A percentile compares a stretch with the other conserved stretches of the same genome.
Conservation (phyloP, 2,888 invertebrate genomes). For the Melanotus villosus region DNA sequence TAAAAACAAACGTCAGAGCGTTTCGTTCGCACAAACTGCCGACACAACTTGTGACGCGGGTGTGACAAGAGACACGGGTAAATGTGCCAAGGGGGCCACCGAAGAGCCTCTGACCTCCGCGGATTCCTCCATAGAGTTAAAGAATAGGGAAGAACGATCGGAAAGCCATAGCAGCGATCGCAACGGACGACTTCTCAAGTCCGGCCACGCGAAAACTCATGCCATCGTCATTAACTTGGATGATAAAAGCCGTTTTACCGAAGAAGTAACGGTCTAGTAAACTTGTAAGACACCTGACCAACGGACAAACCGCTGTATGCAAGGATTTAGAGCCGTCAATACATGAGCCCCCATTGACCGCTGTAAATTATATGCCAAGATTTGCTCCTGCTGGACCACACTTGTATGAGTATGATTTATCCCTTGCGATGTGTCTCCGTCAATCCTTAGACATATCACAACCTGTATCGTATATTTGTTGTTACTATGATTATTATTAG, state of each 20-base stretch:
- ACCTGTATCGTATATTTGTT: constrained; percentile 1
- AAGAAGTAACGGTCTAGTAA: constrained; percentile 81
- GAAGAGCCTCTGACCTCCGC: constrained; percentile 44
- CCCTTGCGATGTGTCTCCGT: constrained; percentile 20
- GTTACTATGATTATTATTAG: too few species aligned
- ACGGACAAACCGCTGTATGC: constrained; percentile 7
- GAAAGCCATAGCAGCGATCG: constrained; percentile 58
- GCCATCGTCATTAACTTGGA: constrained; percentile 86
- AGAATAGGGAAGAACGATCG: constrained; percentile 56
- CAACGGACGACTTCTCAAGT: constrained; percentile 67
- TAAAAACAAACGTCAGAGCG: constrained; percentile 65
- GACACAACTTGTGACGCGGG: constrained; percentile 51
- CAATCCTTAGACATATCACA: constrained; percentile 24
- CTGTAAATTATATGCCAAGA: constrained; percentile 15
- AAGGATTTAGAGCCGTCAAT: constrained; percentile 15
- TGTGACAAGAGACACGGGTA: constrained; percentile 37
- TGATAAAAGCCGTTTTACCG: constrained; percentile 85
- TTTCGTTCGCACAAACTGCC: constrained; percentile 68
- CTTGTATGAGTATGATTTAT: constrained; percentile 23
- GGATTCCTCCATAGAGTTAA: constrained; percentile 54
- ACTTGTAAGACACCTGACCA: constrained; percentile 1
- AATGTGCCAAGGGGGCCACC: constrained; percentile 47
- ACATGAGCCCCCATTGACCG: constrained; percentile 14
- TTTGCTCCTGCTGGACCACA: constrained; percentile 17
- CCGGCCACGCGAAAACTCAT: constrained; percentile 81